These are phyloP conservation scores for Caenorhabditis brenneri DNA, from an alignment of 1,140 invertebrate genomes.

Conservation along the genomic window DNA sequence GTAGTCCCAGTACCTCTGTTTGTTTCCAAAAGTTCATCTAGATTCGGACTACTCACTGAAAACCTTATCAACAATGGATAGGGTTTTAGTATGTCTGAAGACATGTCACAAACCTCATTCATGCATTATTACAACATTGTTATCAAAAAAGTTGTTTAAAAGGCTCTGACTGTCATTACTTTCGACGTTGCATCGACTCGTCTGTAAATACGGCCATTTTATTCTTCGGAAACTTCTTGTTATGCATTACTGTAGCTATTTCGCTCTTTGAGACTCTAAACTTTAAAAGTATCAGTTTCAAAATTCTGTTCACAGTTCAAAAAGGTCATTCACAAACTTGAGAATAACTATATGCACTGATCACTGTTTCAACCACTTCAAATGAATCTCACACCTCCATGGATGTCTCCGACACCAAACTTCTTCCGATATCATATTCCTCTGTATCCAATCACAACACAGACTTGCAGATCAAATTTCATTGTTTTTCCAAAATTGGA, in stretches of 20 bases:
- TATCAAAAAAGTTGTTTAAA: too few species aligned
- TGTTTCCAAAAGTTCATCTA: background rate
- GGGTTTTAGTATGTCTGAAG: conserved; percentile 1
- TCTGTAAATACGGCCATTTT: too few species aligned
- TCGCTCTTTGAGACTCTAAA: too few species aligned
- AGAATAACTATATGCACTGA: background rate
- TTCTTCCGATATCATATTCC: background rate
- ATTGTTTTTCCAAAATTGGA: conserved; percentile 13
- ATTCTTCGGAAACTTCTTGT: too few species aligned
- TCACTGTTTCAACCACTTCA: background rate
- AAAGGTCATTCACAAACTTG: background rate
- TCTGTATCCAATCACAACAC: background rate
- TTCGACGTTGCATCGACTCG: too few species aligned
- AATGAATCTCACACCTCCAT: background rate
- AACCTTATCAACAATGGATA: conserved; percentile 17
- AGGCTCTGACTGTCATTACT: too few species aligned
- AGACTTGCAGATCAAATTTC: background rate
- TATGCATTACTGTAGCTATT: too few species aligned
- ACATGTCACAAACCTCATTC: background rate
- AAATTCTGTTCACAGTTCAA: background rate
- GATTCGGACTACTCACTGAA: background rate
- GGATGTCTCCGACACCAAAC: background rate
- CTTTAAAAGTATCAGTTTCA: too few species aligned
- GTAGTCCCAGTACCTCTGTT: too few species aligned
- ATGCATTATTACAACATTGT: background rate